Base-by-base conservation (phyloP, 2,113 vertebrate genomes). In the Ageneiosus marmoratus region DNA sequence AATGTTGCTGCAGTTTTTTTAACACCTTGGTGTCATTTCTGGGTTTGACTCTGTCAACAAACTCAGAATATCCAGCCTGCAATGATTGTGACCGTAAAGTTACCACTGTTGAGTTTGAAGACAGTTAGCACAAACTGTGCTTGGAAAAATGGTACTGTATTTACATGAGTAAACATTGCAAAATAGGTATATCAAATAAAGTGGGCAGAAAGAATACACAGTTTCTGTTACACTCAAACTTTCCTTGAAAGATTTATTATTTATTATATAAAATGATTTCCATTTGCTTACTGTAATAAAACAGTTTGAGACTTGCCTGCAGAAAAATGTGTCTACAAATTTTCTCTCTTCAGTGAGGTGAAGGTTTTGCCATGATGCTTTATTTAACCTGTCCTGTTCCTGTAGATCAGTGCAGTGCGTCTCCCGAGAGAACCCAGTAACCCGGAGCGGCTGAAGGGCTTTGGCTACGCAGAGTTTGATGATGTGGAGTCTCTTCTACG, bases 391-490 rank as follows among this genome's bases (percentile, higher is more conserved):
- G 48, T 56, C 29, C 12, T 84, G 48, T 78, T 34, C 50, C 56
- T 76, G 63, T 67, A 99, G 97, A 98, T 99, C 91, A 99, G 97
- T 77, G 96, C 96, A 0, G 98, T 99, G 77, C 96, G 97, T 83
- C 93, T 99, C 90, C 98, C 97, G 0, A 94, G 97, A 85, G 98
- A 99, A 86, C 96, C 96, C 46, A 97, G 89, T 91, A 97, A 98
- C 88, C 97, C 97, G 0, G 97, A 99, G 89, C 93, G 96, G 81
- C 96, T 98, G 91, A 99, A 99, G 94, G 98, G 98, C 11, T 99
- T 99, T 77, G 98, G 98, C 37, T 99, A 99, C 0, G 98, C 97
- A 0, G 97, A 99, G 80, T 99, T 98, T 78, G 97, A 98, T 34
- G 97, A 99, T 76, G 93, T 99, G 12, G 98, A 99, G 2, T 99